Conservation (phyloP, 2,797 vertebrate species). For the Malurus splendens region DNA sequence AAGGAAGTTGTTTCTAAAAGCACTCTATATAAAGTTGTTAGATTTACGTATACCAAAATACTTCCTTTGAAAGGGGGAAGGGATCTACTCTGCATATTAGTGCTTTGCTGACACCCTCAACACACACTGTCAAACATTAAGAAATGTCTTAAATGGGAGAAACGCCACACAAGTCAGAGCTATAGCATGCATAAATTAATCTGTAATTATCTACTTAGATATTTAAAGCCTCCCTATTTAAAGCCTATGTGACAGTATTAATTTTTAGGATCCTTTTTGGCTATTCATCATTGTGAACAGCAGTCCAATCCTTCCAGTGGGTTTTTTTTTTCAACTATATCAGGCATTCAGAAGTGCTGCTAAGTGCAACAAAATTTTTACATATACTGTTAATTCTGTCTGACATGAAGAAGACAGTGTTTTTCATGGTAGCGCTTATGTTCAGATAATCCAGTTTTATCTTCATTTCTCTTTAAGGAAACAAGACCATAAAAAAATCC, state of each 20-base stretch:
- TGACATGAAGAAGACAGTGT: not conserved
- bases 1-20: not conserved
- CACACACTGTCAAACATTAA: not conserved
- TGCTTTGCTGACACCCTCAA: not conserved
- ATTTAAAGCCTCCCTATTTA: constrained; percentile 14
- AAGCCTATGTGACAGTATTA: not conserved
- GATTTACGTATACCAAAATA: not conserved
- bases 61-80: not conserved
- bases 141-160: not conserved
- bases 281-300: not conserved
- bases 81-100: not conserved
- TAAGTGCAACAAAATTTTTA: not conserved
- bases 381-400: not conserved
- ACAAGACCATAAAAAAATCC: not conserved
- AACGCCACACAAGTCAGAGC: not conserved
- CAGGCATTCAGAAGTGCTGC: not conserved
- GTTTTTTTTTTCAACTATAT: not conserved
- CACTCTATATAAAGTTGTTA: not conserved
- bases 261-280: not conserved
- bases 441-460: not conserved
- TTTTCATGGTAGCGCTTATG: not conserved
- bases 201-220: not conserved
- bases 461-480: not conserved
- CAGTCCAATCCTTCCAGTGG: not conserved
- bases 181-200: constrained; percentile 4